A percentile compares a stretch with the other conserved stretches of the same genome.
Evolutionary conservation across 2,113 vertebrate species (phyloP).

Genomic region (Xenus cinereus): DNA sequence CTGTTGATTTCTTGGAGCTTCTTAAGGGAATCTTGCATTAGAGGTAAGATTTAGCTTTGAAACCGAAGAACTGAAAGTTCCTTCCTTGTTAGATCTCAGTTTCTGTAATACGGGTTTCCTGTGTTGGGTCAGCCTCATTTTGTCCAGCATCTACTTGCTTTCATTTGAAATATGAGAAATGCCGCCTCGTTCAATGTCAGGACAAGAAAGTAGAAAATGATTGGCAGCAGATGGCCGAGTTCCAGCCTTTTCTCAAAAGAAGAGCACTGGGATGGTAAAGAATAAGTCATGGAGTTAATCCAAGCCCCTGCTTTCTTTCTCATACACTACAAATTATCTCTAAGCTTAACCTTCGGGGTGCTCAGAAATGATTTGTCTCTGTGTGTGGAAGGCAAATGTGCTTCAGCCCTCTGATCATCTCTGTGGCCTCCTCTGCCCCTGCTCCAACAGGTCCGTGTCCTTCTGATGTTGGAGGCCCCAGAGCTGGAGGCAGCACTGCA

Average conservation of each 20-base stretch:
- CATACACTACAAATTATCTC: neutral
- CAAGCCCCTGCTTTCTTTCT: neutral
- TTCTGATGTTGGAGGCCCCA: too few relatives aligned
- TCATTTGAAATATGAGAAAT: neutral
- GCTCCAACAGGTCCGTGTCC: too few relatives aligned
- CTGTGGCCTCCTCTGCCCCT: too few relatives aligned
- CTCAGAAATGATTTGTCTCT: neutral
- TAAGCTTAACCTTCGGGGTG: neutral
- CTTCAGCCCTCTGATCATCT: too few relatives aligned
- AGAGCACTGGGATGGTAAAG: neutral
- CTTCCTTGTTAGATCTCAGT: neutral
- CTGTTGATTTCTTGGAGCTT: neutral
- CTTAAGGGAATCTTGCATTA: neutral
- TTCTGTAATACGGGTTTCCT: neutral
- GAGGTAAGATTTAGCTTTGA: neutral
- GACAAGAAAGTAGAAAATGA: neutral
- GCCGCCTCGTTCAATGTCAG: neutral
- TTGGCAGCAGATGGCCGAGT: neutral
- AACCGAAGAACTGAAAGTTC: neutral
- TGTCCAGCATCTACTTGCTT: neutral
- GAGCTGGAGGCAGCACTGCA: neutral
- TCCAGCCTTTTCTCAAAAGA: neutral
- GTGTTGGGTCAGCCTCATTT: neutral
- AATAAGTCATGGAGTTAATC: neutral
- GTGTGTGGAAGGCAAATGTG: neutral